phyloP scores from a whole-genome alignment of 2,888 invertebrate species.

The Acanthosepion lycidas region DNA sequence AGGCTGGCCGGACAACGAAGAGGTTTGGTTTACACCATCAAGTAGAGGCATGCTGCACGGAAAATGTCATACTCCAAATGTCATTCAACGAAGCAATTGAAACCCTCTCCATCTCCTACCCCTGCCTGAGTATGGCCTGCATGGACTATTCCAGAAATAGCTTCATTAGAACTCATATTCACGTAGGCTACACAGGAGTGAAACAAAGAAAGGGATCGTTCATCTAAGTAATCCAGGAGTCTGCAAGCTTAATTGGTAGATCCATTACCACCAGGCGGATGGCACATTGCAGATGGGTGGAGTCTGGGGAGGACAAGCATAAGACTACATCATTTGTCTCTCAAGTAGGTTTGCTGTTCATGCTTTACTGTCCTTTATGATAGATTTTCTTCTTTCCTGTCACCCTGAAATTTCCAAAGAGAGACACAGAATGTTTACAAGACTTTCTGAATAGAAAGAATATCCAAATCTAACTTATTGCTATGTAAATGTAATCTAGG shows the following conservation, averaged over 20 bases:
- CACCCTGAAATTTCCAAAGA: not conserved
- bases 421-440: not conserved
- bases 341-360: not conserved
- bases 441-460: too few species aligned
- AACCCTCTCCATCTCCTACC: not conserved
- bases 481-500: not conserved
- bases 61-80: not conserved
- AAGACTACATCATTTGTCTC: not conserved
- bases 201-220: not conserved
- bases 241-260: not conserved
- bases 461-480: not conserved
- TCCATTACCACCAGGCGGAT: conserved; percentile 16
- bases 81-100: not conserved
- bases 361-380: not conserved
- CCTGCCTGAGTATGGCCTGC: not conserved
- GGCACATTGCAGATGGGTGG: not conserved
- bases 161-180: not conserved
- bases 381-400: not conserved
- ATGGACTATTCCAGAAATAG: not conserved
- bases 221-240: conserved; percentile 6
- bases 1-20: not conserved
- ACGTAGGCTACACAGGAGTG: not conserved
- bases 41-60: not conserved
- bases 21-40: conserved; percentile 2
- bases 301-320: not conserved